Conservation (phyloP, 2,888 invertebrate species). For the Andrena chrysosceles region DNA sequence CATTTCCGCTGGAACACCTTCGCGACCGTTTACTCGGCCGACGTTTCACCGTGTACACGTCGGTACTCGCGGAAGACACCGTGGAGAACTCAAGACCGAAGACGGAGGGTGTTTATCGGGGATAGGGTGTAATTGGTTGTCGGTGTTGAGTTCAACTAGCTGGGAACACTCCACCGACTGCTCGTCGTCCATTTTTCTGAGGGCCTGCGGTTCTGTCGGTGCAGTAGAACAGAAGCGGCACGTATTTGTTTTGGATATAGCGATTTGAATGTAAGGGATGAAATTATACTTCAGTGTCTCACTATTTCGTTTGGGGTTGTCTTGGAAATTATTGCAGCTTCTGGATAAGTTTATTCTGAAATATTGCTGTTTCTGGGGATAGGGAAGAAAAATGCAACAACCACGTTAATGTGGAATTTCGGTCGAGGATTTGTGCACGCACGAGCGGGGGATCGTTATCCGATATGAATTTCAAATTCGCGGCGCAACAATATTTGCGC, state of each 20-base stretch:
- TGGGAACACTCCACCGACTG: not conserved
- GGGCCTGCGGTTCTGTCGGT: too few relatives aligned
- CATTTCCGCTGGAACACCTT: conserved; percentile 60
- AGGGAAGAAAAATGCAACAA: not conserved
- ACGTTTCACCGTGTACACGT: conserved; percentile 12
- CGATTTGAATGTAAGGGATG: not conserved
- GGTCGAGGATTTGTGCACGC: not conserved
- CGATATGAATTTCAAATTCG: conserved; percentile 16
- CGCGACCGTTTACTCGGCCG: conserved; percentile 37
- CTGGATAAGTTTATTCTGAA: too few relatives aligned
- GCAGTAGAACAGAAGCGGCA: not conserved
- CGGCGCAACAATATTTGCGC: not conserved
- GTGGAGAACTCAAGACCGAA: conserved; percentile 16
- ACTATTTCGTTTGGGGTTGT: too few relatives aligned
- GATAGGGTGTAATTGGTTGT: conserved; percentile 26
- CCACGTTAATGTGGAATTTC: not conserved
- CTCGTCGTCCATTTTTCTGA: not conserved
- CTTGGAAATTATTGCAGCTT: too few relatives aligned
- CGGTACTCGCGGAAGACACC: not conserved
- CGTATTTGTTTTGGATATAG: not conserved
- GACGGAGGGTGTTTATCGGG: not conserved
- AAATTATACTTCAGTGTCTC: too few relatives aligned
- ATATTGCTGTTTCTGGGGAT: too few relatives aligned
- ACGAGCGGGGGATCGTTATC: not conserved
- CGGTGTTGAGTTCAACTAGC: not conserved